Percentiles rank a stretch among this genome's conserved stretches.
Conservation (phyloP, 2,797 vertebrate species). For the Echeneis naucrates region DNA sequence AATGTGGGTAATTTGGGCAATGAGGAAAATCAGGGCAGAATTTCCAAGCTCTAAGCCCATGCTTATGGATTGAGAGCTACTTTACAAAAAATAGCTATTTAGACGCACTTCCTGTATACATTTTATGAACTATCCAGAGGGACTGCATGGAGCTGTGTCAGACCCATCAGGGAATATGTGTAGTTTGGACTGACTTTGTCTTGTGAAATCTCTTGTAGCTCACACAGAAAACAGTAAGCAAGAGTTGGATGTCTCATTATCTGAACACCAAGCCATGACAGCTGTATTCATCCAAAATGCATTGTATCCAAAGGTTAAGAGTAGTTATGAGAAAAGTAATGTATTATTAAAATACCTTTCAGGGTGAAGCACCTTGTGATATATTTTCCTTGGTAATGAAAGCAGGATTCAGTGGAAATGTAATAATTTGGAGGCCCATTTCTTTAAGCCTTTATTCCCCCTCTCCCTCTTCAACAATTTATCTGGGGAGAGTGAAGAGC, state of each 20-base stretch:
- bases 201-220: slow-evolving; percentile 47
- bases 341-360: slow-evolving; percentile 90
- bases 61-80: slow-evolving; percentile 80
- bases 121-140: slow-evolving; percentile 67
- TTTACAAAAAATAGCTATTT: slow-evolving; percentile 78
- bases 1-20: slow-evolving; percentile 80
- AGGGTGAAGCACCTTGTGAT: slow-evolving; percentile 87
- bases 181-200: slow-evolving; percentile 37
- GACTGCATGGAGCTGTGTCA: slow-evolving; percentile 51
- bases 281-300: slow-evolving; percentile 84
- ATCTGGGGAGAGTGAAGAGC: slow-evolving; percentile 78
- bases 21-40: slow-evolving; percentile 77
- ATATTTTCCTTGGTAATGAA: slow-evolving; percentile 90
- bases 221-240: slow-evolving; percentile 83
- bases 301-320: slow-evolving; percentile 89
- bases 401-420: slow-evolving; percentile 84
- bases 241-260: slow-evolving; percentile 83
- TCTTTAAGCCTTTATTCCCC: slow-evolving; percentile 84
- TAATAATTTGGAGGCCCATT: slow-evolving; percentile 85
- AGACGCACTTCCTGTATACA: slow-evolving; percentile 74
- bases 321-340: slow-evolving; percentile 88
- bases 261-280: slow-evolving; percentile 77
- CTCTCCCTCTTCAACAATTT: slow-evolving; percentile 79
- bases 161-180: slow-evolving; percentile 51
- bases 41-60: slow-evolving; percentile 71